Conservation (phyloP, 1,140 invertebrate genomes). For the Melanaphis sacchari region DNA sequence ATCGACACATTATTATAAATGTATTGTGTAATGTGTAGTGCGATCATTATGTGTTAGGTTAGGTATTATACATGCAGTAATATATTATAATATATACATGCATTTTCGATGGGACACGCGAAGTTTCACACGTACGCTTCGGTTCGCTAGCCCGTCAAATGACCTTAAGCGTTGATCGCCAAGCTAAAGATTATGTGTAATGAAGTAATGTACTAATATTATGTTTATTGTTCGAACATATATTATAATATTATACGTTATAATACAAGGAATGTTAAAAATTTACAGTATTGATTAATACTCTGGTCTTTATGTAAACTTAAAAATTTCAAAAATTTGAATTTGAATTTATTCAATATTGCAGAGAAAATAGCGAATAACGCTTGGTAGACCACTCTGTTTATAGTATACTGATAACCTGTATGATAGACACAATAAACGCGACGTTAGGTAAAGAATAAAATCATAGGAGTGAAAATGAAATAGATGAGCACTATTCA, state of each 20-base stretch:
- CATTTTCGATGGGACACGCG: not conserved
- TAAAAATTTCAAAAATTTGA: not conserved
- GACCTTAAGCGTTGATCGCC: not conserved
- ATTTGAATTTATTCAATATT: not conserved
- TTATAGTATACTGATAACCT: not conserved
- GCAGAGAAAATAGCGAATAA: no score
- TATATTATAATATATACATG: not conserved
- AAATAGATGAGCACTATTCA: not conserved
- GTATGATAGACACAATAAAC: not conserved
- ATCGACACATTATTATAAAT: not conserved
- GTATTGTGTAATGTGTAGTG: not conserved
- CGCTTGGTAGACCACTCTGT: not conserved
- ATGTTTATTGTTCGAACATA: no score
- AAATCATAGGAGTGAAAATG: not conserved
- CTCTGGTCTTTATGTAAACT: not conserved
- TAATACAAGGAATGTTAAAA: not conserved
- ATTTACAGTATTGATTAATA: no score
- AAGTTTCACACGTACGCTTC: not conserved
- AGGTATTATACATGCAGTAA: not conserved
- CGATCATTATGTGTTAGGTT: not conserved
- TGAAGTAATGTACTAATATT: not conserved
- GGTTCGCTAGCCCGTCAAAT: not conserved
- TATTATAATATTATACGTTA: not conserved
- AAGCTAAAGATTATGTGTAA: not conserved
- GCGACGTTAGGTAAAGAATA: not conserved